Base-by-base conservation (phyloP, 2,888 invertebrate species). In the Actias luna region DNA sequence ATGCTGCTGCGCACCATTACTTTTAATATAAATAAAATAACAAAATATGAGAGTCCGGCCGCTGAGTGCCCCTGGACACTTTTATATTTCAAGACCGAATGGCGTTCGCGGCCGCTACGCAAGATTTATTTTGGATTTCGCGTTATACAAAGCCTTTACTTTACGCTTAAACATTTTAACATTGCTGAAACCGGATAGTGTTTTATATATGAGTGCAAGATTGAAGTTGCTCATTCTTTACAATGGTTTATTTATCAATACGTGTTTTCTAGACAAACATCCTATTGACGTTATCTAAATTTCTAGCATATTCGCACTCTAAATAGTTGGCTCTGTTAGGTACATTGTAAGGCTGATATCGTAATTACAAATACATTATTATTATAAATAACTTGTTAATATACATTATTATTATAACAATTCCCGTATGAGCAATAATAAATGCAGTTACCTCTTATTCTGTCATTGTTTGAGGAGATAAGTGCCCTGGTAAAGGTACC, bases 1-100 rank as follows among this genome's bases (percentile, higher is more conserved):
- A 90, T 90, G 83, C 86, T 81, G 85, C 82, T 85, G 78, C 80
- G 72, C 78, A 87, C 91, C 92, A 92, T 92, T 92, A 92, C 92
- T 92, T 92, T 92, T 92, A 91, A 92, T 92, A 92, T 89, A 92
- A 92, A 92, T 92, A 92, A 92, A 92, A 92, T 92, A 92, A 91
- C 92, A 92, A 92, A 92, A 92, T 92, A 92, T 92, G 92, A 92
- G 92, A 82, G 89, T 91, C 92, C 91, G 90, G 90, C 90, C 88
- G 90, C 83, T 84, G 91, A 89, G 92, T 89, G 89, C 89, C 90
- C 88, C 88, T 80, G 85, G 87, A 87, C 89, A 89, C 88, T 92
- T 90, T 90, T 90, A 89, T 90, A 90, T 88, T 89, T 87, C 85
- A 89, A 81, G 79, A 84, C 82, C 77, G 76, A 70, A 67, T 67